Evolutionary conservation across 1,140 invertebrate genomes (phyloP), one percentile per base, ranked within the genome.

Genomic region (Drosophila yakuba): DNA sequence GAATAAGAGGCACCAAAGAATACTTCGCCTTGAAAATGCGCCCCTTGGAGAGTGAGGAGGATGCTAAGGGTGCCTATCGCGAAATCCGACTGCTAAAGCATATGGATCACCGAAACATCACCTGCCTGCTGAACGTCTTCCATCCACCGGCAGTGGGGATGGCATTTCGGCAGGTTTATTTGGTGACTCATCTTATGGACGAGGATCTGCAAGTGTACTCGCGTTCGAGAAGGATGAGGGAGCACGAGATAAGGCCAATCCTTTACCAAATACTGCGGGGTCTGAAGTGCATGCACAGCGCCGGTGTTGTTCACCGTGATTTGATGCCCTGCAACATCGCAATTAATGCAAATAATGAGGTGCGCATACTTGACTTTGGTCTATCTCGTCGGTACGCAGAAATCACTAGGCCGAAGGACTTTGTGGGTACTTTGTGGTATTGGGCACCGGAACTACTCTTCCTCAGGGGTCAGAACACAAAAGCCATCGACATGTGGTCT

Each of bases 401-500:
- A 0, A 98, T 99, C 94, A 99, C n/a, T n/a, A n/a, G n/a, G n/a
- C n/a, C 99, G 98, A 99, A 98, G 7, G 98, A 98, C 7, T 99
- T 99, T 94, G 98, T 99, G 3, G 98, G 98, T 5, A 99, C 99
- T 3, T 92, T 98, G 73, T 99, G 98, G 98, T 97, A 98, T 80
- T 94, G 97, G 78, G 97, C 97, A 14, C 98, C 99, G 8, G 99
- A 99, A 94, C 99, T 99, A 44, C 99, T 99, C 97, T 95, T 99
- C 8, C 99, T 99, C 93, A 99, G 98, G 98, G 99, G 99, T 97
- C 97, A 99, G 92, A 99, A 99, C 90, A 98, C 98, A 93, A 97
- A 99, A 93, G 99, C 98, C 93, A 98, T 99, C 69, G 98, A 99
- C 93, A 98, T 99, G 91, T 99, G 98, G 98, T 98, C 97, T 14